Evolutionary conservation across 92 coral and sea anemone species (phyloP), one percentile per base, ranked within the genome.

Genomic region (Porites cylindrica): DNA sequence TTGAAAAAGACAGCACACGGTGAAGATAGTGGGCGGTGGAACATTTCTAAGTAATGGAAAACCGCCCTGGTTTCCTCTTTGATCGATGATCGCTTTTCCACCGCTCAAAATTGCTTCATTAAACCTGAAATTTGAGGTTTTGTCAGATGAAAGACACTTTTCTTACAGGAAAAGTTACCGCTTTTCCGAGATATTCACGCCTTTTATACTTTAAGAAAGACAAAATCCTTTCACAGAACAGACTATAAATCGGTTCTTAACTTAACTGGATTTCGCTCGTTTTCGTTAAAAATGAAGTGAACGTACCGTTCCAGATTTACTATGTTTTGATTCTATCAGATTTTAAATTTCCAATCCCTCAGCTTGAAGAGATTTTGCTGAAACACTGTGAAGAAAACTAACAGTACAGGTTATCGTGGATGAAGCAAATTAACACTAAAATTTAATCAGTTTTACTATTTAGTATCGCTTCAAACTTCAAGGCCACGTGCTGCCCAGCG

Each of bases 211-310:
- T 73, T 53, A 26, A n/a, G 20, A n/a, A 21, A 20, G 43, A 26
- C 23, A 21, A 83, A 75, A 75, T 26, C 52, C 63, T 51, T 60
- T 65, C 53, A 62, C 13, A 13, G 62, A 75, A 52, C 16, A 0
- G 58, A 14, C 24, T 53, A 16, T 24, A 76, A 65, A 29, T 29
- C 64, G 60, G 68, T 59, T 69, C 68, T 66, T 51, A 5, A 50
- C 0, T 9, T 51, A 6, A 18, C 70, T 2, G 51, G 70, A 85
- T 85, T 77, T 85, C 89, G 89, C 89, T 78, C 83, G 89, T 85
- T 85, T 85, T 85, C 10, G 89, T 63, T 66, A 50, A 67, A 85
- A 77, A n/a, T 8, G 12, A 51, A 47, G 60, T 21, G 6, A 1
- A 17, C 3, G 16, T 10, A 10, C 23, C 59, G 2, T 16, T 62